Conservation (phyloP, 2,888 invertebrate genomes). For the Mystacides longicornis region DNA sequence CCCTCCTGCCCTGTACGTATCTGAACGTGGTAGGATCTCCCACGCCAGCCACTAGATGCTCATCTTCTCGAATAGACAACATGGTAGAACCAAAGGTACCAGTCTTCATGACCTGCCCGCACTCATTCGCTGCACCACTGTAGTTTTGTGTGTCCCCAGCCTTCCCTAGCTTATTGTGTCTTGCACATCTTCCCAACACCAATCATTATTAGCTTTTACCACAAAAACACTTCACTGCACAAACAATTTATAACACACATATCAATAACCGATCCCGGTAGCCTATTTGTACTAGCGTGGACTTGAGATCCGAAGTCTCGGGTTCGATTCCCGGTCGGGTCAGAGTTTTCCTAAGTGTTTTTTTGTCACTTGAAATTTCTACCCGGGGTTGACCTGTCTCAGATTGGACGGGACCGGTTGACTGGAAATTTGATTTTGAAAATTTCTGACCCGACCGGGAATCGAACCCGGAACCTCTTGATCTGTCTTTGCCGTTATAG, state of each 20-base stretch:
- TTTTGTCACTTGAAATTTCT: too few species aligned
- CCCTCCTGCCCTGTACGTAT: slow-evolving; percentile 24
- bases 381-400: too few species aligned
- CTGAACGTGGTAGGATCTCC: slow-evolving; percentile 21
- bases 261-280: neutral
- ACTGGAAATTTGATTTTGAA: too few species aligned
- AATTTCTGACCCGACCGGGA: too few species aligned
- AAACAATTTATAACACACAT: neutral
- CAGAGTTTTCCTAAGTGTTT: too few species aligned
- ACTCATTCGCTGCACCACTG: neutral
- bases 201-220: neutral
- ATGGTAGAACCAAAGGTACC: slow-evolving; percentile 24
- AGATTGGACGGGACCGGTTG: too few species aligned
- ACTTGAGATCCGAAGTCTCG: too few species aligned
- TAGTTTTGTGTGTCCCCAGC: neutral
- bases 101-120: neutral
- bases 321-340: too few species aligned
- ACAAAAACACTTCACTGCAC: neutral
- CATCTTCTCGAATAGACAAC: slow-evolving; percentile 18
- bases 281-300: neutral
- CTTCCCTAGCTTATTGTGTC: neutral
- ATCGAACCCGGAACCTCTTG: too few species aligned
- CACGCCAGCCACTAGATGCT: slow-evolving; percentile 16
- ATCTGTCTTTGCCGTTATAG: too few species aligned
- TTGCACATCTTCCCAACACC: neutral